Base-by-base conservation (phyloP, 2,113 vertebrate species). In the Thalassoma bifasciatum region DNA sequence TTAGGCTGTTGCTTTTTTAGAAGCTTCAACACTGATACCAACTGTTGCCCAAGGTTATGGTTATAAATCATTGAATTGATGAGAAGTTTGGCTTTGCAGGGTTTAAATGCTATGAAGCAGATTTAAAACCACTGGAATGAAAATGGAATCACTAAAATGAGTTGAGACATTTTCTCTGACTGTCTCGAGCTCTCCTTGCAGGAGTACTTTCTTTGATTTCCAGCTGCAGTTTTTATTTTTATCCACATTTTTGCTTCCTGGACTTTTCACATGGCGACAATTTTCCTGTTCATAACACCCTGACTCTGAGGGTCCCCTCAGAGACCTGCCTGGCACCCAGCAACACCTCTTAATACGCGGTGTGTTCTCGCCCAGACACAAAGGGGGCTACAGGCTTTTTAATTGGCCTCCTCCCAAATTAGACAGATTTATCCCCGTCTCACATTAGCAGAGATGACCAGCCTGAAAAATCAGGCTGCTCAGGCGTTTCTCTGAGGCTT, bases 401-500 rank as follows among this genome's bases (percentile, higher is more conserved):
- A 88, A 86, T 81, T 84, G 82, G 82, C 78, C 63, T 57, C 58
- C 59, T 66, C 66, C 77, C 60, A 87, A 81, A 87, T 84, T 73
- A 83, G 58, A 81, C 72, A n/a, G 75, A 83, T 86, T 79, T 21
- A 82, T 75, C 71, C 57, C 47, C 56, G 44, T 79, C 72, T 54
- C 84, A 79, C 86, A 84, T 87, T 84, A 88, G 75, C 62, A 4
- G 9, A 57, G 66, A 77, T 79, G 86, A 85, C 77, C 83, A 21
- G 70, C 49, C 66, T 53, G 84, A 82, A 88, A 59, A 79, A 80
- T 72, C 75, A 9, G 10, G 19, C 10, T 30, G 77, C 79, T 72
- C 62, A 17, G 79, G 67, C 75, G 34, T 83, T 82, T 80, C 86
- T 87, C 90, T 24, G 65, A 83, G 87, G 87, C 80, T 72, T 75